Evolutionary conservation across 2,888 invertebrate genomes (phyloP).

Genomic region (Caenorhabditis uteleia): DNA sequence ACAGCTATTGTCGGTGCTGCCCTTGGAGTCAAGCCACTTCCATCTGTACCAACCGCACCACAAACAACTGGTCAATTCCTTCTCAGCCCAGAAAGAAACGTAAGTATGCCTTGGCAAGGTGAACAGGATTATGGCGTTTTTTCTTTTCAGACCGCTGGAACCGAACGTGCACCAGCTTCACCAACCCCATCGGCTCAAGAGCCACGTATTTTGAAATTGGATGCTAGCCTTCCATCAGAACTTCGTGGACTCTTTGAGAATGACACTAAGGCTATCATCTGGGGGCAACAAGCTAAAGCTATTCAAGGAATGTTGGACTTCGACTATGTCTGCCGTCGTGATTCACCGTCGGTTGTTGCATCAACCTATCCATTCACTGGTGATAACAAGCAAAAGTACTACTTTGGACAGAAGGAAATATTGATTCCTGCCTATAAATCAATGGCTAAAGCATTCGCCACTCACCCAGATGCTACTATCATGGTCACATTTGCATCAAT

Average conservation of each 20-base stretch:
- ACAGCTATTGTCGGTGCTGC: conserved; percentile 99
- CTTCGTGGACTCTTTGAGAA: conserved; percentile 59
- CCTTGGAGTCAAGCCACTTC: conserved; percentile 85
- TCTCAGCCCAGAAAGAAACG: conserved; percentile 73
- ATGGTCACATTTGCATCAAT: conserved; percentile 95
- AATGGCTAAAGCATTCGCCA: conserved; percentile 93
- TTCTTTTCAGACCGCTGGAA: conserved; percentile 44
- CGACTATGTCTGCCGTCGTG: conserved; percentile 88
- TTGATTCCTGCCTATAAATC: conserved; percentile 84
- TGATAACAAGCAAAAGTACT: conserved; percentile 98
- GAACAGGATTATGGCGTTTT: not conserved
- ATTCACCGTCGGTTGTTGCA: conserved; percentile 86
- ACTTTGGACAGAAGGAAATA: conserved; percentile 89
- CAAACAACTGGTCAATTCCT: conserved; percentile 88
- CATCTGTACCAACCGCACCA: conserved; percentile 76
- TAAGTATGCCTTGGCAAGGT: conserved; percentile 11
- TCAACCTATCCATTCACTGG: conserved; percentile 94
- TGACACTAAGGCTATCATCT: conserved; percentile 80
- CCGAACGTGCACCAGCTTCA: conserved; percentile 32
- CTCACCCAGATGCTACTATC: conserved; percentile 92
- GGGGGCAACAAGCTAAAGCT: conserved; percentile 98
- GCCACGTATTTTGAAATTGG: too few species aligned
- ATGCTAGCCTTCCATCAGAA: not conserved
- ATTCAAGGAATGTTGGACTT: conserved; percentile 95
- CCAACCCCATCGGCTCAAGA: conserved; percentile 16